Base-by-base conservation (phyloP, 1,140 invertebrate genomes). In the Mya arenaria region DNA sequence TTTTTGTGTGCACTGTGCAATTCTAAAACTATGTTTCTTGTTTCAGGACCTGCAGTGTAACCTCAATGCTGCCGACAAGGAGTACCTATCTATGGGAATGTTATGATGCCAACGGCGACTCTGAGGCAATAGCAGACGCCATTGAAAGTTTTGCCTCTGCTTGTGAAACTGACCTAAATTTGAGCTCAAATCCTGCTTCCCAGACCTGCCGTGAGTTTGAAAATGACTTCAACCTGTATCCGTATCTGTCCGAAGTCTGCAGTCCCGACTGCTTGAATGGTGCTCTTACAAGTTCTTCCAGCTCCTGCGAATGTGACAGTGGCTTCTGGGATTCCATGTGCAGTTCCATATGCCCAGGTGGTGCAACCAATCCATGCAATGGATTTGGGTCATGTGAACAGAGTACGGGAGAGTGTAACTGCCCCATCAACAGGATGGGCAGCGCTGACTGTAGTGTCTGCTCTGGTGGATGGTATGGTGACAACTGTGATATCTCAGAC, bases 301-400 rank as follows among this genome's bases (percentile, higher is more conserved):
- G 41, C 77, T 73, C 32, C 15, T 73, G 63, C 32, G 8, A 15
- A n/a, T 88, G 87, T 69, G 39, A 71, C 28, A 23, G 62, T 28
- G 87, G 87, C 15, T 88, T 82, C 75, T 88, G 87, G 87, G 82
- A 79, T 36, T 13, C 41, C 5, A 56, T 75, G 19, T 88, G 87
- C 41, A 62, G 44, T 32, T 32, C 65, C 30, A 28, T 78, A 19
- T 88, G 87, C 80, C 87, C 87, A 13, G 87, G 87, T 28, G 83
- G 84, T 30, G 79, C 66, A 10, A 23, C 19, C n/a, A 83, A 84
- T 23, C 82, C 86, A 25, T 88, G 87, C 48, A 75, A 68, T 44
- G 84, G 84, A 2, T 82, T 80, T 28, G 87, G 86, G 10, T 82
- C 74, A n/a, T 88, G 87, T 69, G 74, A 88, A 41, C 52, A 66